Base-by-base conservation (phyloP, 2,113 vertebrate genomes). In the Galeopterus variegatus region DNA sequence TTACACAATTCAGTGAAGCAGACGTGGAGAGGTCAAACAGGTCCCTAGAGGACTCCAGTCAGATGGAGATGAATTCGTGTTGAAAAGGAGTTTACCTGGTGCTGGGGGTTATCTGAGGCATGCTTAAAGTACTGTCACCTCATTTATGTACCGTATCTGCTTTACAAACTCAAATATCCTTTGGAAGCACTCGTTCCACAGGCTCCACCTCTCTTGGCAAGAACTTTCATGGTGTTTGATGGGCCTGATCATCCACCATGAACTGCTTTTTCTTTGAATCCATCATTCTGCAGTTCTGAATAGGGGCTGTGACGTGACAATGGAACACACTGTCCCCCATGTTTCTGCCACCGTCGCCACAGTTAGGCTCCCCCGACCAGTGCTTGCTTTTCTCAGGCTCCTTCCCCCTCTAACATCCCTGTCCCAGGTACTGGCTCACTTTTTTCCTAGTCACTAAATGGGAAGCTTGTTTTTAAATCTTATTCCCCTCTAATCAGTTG, bases 181-280 rank as follows among this genome's bases (percentile, higher is more conserved):
- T 50, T 82, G 85, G 79, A 93, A 90, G 76, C 33, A 58, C 58
- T 77, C 92, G 90, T 88, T 83, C 73, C 50, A 73, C 50, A 45
- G 65, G 95, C 67, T 96, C 58, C 31, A 1, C 28, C 26, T 95
- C 24, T 21, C 36, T 5, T 64, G 93, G 70, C 41, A 81, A 85
- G 28, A 77, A 54, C 58, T 56, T 87, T 72, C 41, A 48, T 3
- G 28, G 62, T 31, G 64, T 72, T 86, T 60, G 93, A 90, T 72
- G 84, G 92, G 41, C 31, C 33, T 48, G 60, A 58, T 48, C 19
- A 2, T 69, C 21, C 18, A 70, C 31, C 31, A 14, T 26, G 64
- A 80, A 54, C 50, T 85, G 58, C 56, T 50, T 50, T 79, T 70
- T 84, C 73, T 67, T 87, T 83, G 50, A 90, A 76, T 76, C 64